Conservation (phyloP, 2,888 invertebrate species). For the Fragum fragum region DNA sequence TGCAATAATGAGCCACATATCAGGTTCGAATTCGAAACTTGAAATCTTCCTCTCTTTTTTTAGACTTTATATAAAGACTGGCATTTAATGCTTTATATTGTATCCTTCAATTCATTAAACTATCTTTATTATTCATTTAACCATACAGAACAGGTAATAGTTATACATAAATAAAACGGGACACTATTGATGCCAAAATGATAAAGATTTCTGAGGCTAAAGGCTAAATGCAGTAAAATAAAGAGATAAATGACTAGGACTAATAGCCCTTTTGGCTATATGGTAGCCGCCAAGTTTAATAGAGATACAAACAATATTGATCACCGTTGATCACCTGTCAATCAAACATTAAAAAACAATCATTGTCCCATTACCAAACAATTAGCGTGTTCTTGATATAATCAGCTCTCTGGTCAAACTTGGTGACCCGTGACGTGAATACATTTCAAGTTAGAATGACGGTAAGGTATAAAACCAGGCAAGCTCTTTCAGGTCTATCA, state of each 20-base stretch:
- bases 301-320: constrained; percentile 24
- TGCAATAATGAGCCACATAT: no score
- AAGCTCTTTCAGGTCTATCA: no score
- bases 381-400: constrained; percentile 21
- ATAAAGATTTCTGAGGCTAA: background rate
- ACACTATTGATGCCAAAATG: background rate
- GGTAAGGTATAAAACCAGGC: background rate
- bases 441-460: background rate
- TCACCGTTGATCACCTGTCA: constrained; percentile 23
- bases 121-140: no score
- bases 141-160: no score
- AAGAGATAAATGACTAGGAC: background rate
- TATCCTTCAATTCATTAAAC: no score
- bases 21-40: no score
- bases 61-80: no score
- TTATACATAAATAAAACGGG: no score
- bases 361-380: constrained; percentile 19
- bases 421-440: constrained; percentile 4
- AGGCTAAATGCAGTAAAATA: background rate
- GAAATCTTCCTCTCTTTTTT: no score
- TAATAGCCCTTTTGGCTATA: background rate
- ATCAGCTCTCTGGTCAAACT: constrained; percentile 17
- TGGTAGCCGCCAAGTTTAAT: constrained; percentile 5
- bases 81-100: no score
- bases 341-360: constrained; percentile 25